Conservation (phyloP, 2,888 invertebrate species). For the Pollenia amentaria region DNA sequence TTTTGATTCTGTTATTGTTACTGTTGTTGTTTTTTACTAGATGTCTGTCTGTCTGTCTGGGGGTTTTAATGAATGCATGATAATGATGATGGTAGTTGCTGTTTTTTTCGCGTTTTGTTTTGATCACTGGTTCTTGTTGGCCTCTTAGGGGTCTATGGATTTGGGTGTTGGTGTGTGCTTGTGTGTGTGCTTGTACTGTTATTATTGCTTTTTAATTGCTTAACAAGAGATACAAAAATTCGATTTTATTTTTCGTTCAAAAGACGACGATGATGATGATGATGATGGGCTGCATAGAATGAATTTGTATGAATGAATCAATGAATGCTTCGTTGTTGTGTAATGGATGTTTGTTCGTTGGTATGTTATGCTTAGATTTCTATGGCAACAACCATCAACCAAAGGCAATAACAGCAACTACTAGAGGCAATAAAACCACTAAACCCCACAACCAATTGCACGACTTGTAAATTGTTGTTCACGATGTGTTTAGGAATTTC, state of each 20-base stretch:
- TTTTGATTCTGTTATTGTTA: conserved; percentile 42
- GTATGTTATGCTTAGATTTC: conserved; percentile 29
- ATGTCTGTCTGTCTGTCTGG: conserved; percentile 32
- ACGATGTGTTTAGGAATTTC: conserved; percentile 65
- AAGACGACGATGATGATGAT: conserved; percentile 2
- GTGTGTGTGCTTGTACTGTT: conserved; percentile 11
- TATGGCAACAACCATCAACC: conserved; percentile 54
- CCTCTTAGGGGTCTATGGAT: conserved; percentile 21
- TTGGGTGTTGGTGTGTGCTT: conserved; percentile 5
- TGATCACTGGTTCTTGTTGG: conserved; percentile 64
- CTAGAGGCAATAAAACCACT: conserved; percentile 51
- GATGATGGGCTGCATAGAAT: conserved; percentile 26
- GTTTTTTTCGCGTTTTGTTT: conserved; percentile 72
- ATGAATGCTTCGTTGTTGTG: conserved; percentile 6
- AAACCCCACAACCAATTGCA: conserved; percentile 28
- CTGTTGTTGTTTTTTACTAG: conserved; percentile 35
- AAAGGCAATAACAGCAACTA: conserved; percentile 48
- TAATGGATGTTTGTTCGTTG: conserved; percentile 11
- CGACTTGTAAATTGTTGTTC: conserved; percentile 62
- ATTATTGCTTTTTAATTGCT: conserved; percentile 68
- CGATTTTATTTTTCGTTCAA: conserved; percentile 45
- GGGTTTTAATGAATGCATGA: conserved; percentile 53
- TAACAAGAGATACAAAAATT: conserved; percentile 67
- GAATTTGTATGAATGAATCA: conserved; percentile 35
- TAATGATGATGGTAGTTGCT: conserved; percentile 53